These are phyloP conservation scores for Xiphophorus birchmanni DNA, from an alignment of 2,797 vertebrate species.

Conservation along the genomic window DNA sequence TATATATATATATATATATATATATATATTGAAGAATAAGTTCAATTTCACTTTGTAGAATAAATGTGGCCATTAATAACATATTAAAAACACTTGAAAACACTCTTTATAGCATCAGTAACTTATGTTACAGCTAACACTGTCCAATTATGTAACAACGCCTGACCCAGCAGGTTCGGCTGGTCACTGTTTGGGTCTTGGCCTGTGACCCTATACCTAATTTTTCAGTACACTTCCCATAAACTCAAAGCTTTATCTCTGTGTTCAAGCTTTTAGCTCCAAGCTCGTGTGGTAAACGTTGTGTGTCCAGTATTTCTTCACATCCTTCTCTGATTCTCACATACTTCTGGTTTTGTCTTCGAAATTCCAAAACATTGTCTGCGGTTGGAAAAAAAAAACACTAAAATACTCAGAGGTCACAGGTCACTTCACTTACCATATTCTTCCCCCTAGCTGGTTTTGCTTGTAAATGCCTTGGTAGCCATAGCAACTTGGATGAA, in stretches of 20 bases:
- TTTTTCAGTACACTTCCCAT: neutral
- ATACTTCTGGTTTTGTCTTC: neutral
- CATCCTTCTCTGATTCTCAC: neutral
- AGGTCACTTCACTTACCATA: slow-evolving; percentile 8
- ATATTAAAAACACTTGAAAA: neutral
- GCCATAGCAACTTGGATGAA: slow-evolving; percentile 24
- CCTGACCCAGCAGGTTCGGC: neutral
- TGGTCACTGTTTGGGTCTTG: neutral
- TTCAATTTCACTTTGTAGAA: neutral
- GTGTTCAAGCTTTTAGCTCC: neutral
- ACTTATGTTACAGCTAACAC: neutral
- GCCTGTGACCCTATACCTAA: neutral
- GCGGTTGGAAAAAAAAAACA: neutral
- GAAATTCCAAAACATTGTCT: neutral
- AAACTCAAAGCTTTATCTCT: neutral
- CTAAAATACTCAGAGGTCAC: slow-evolving; percentile 12
- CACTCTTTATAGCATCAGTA: neutral
- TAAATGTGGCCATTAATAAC: neutral
- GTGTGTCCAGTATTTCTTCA: neutral
- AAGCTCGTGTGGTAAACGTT: neutral
- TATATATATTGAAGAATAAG: neutral
- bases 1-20: no score
- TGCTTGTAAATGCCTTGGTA: slow-evolving; percentile 9
- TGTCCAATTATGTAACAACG: neutral
- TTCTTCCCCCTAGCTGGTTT: slow-evolving; percentile 24